Evolutionary conservation across 2,113 vertebrate species (phyloP).

Genomic region (Protobothrops flavoviridis): DNA sequence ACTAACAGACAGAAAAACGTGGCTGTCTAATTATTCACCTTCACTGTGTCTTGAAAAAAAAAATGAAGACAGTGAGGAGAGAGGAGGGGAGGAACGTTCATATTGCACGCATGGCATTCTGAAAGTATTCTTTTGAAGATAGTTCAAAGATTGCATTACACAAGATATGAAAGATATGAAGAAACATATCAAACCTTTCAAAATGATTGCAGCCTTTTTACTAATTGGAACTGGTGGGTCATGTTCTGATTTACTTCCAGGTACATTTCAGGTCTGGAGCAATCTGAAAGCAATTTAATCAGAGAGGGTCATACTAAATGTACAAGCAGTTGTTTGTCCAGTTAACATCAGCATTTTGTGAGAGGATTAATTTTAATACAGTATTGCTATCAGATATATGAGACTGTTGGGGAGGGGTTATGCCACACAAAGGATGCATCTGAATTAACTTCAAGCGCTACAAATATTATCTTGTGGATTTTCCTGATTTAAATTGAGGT

Average conservation of each 20-base stretch:
- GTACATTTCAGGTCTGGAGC: not conserved
- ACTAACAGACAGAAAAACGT: not conserved
- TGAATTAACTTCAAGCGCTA: not conserved
- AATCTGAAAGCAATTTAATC: not conserved
- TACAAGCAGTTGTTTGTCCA: not conserved
- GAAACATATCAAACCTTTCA: not conserved
- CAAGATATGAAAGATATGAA: not conserved
- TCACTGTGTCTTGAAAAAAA: not conserved
- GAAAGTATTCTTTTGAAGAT: not conserved
- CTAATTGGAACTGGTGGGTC: not conserved
- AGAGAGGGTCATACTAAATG: not conserved
- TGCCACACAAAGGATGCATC: not conserved
- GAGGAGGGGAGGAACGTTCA: not conserved
- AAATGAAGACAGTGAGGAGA: not conserved
- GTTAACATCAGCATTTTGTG: not conserved
- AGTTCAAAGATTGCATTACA: not conserved
- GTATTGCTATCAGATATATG: not conserved
- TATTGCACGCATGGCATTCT: not conserved
- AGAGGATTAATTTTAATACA: not conserved
- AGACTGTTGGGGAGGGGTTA: not conserved
- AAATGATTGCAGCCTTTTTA: not conserved
- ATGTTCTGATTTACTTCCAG: not conserved
- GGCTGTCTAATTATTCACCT: not conserved
- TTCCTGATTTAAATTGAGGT: not conserved
- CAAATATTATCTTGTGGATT: not conserved